Conservation (phyloP, 2,797 vertebrate species). For the Pyrrhura leucotis region DNA sequence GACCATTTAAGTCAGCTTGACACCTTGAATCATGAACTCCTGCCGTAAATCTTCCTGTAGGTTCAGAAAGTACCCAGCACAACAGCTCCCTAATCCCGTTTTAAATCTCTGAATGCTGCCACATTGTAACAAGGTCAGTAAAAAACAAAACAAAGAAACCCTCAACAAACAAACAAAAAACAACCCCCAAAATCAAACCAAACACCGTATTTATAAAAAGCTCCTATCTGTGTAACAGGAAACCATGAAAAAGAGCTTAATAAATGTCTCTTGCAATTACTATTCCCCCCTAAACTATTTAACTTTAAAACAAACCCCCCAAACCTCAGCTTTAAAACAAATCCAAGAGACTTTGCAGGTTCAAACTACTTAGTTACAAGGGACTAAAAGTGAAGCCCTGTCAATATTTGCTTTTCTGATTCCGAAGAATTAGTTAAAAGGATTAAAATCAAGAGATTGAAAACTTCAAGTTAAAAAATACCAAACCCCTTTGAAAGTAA, state of each 20-base stretch:
- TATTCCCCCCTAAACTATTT: not conserved
- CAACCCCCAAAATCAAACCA: not conserved
- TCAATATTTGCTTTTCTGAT: conserved; percentile 23
- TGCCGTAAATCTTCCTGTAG: not conserved
- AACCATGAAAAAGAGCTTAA: not conserved
- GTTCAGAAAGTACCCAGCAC: not conserved
- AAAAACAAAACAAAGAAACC: not conserved
- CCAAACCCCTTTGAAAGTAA: not conserved
- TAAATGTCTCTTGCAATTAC: not conserved
- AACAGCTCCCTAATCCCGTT: not conserved
- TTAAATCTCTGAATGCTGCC: not conserved
- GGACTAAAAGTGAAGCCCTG: not conserved
- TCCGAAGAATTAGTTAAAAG: not conserved
- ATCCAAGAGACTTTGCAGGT: not conserved
- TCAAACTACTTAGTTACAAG: not conserved
- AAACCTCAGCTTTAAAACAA: not conserved
- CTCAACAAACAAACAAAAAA: too few relatives aligned
- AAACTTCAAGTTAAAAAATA: not conserved
- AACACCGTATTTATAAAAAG: not conserved
- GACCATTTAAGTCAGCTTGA: not conserved
- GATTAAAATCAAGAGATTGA: conserved; percentile 15
- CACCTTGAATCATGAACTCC: not conserved
- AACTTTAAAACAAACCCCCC: not conserved
- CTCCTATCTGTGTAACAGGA: not conserved
- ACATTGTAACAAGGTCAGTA: not conserved